A percentile compares a stretch with the other conserved stretches of the same genome.
phyloP scores from a whole-genome alignment of 2,113 vertebrate genomes.

The Grammomys dolichurus region DNA sequence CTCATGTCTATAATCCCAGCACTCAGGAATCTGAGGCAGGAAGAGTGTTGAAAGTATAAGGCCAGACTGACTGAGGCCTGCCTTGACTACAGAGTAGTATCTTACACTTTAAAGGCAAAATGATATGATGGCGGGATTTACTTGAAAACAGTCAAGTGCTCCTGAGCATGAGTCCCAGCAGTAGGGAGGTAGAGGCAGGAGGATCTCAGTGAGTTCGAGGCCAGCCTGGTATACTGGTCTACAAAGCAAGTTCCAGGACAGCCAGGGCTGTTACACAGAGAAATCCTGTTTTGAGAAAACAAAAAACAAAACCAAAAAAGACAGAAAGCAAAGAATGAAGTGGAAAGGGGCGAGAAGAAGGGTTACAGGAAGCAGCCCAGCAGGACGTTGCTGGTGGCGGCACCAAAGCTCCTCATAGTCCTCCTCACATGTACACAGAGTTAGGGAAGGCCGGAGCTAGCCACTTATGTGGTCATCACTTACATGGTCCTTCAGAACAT shows the following conservation, averaged over 20 bases:
- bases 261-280: too few relatives aligned
- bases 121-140: not conserved
- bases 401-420: not conserved
- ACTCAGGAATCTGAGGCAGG: not conserved
- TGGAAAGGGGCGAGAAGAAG: not conserved
- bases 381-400: not conserved
- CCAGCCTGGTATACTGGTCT: too few relatives aligned
- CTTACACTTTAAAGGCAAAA: conserved; percentile 13
- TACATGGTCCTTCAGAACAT: conserved; percentile 32
- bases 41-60: not conserved
- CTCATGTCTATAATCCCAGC: not conserved
- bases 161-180: too few relatives aligned
- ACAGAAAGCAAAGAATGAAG: not conserved
- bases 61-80: not conserved
- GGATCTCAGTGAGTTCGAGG: too few relatives aligned
- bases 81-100: not conserved
- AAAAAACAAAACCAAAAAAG: too few relatives aligned
- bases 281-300: too few relatives aligned
- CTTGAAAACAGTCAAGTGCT: not conserved
- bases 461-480: not conserved
- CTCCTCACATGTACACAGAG: conserved; percentile 20
- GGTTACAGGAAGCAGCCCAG: not conserved
- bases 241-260: too few relatives aligned
- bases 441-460: not conserved
- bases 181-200: too few relatives aligned